Evolutionary conservation across 2,113 vertebrate genomes (phyloP).

Genomic region (Nesospiza acunhae): DNA sequence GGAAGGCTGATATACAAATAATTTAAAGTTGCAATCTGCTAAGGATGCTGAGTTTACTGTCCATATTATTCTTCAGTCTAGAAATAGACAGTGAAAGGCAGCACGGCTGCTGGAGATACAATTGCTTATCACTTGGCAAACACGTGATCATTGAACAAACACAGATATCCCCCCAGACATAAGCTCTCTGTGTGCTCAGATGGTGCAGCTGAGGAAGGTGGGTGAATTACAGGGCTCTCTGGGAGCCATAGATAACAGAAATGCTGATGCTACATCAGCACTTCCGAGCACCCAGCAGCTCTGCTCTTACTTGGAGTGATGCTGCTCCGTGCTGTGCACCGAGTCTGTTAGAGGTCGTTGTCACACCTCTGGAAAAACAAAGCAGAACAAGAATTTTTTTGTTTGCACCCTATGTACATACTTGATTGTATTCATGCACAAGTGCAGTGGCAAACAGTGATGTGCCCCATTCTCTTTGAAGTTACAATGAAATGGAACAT

Average conservation of each 20-base stretch:
- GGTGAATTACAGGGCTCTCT: background rate
- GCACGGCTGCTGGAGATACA: background rate
- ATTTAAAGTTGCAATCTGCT: background rate
- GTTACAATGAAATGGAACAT: background rate
- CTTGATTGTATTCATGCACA: background rate
- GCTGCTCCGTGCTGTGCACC: rapidly evolving
- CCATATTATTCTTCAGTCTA: background rate
- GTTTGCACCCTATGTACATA: background rate
- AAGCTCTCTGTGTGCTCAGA: background rate
- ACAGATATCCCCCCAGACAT: background rate
- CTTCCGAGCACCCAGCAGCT: background rate
- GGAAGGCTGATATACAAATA: background rate
- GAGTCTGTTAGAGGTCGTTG: background rate
- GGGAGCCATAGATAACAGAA: background rate
- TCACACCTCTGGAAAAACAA: background rate
- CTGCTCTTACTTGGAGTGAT: background rate
- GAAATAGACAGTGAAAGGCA: background rate
- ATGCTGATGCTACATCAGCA: background rate
- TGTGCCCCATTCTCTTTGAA: background rate
- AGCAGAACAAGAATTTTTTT: background rate
- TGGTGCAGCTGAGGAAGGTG: background rate
- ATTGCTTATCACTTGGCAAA: background rate
- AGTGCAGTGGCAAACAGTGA: background rate
- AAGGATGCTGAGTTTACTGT: background rate
- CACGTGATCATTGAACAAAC: background rate